These are phyloP conservation scores for Gymnopithys bicolor DNA, from an alignment of 2,797 vertebrate species.

Conservation along the genomic window DNA sequence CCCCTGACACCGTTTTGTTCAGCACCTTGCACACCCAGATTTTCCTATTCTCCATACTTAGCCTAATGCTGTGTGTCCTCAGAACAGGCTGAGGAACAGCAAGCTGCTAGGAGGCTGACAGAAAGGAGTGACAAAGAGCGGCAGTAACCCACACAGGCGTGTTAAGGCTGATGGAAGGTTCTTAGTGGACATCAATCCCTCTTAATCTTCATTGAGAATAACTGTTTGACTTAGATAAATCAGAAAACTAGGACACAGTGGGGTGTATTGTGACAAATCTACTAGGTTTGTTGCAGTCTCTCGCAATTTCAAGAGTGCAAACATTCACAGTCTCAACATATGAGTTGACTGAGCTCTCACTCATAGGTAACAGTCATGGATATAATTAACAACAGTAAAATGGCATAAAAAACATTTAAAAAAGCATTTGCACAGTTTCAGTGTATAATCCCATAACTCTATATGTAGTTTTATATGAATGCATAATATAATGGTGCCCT, in stretches of 20 bases:
- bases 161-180: background rate
- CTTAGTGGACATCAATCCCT: background rate
- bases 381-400: background rate
- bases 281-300: background rate
- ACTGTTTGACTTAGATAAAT: background rate
- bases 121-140: accelerated
- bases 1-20: background rate
- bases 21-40: background rate
- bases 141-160: accelerated
- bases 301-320: background rate
- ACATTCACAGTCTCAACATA: background rate
- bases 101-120: background rate
- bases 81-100: background rate
- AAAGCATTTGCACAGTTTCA: accelerated
- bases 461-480: background rate
- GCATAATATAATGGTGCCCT: background rate
- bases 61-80: background rate
- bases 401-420: background rate
- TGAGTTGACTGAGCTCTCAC: background rate
- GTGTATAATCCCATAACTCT: background rate
- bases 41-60: background rate
- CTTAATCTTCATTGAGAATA: background rate
- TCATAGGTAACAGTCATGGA: background rate
- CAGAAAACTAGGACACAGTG: background rate
- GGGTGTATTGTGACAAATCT: background rate